Evolutionary conservation across 2,797 vertebrate genomes (phyloP).

Genomic region (Silurus aristotelis): DNA sequence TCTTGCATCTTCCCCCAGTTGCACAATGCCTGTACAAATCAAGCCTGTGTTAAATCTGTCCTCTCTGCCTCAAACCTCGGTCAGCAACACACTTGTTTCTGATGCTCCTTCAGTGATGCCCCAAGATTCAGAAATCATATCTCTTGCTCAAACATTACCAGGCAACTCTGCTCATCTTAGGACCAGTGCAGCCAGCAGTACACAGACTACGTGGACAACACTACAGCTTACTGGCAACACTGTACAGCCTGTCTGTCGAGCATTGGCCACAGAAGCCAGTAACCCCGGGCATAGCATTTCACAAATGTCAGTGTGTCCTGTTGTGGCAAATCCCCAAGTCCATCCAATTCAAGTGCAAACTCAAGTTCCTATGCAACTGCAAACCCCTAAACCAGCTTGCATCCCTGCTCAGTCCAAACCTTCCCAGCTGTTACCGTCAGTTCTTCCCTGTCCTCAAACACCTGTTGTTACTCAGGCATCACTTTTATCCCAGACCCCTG

Average conservation of each 20-base stretch:
- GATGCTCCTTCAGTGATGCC: slow-evolving; percentile 66
- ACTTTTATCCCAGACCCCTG: slow-evolving; percentile 65
- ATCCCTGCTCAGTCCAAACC: slow-evolving; percentile 67
- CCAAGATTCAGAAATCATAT: slow-evolving; percentile 66
- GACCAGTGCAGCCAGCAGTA: slow-evolving; percentile 86
- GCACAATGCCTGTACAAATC: slow-evolving; percentile 57
- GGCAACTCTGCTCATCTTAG: slow-evolving; percentile 70
- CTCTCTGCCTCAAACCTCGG: slow-evolving; percentile 63
- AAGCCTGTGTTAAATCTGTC: slow-evolving; percentile 59
- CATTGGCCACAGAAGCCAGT: slow-evolving; percentile 71
- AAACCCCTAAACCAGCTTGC: slow-evolving; percentile 67
- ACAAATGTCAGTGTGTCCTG: slow-evolving; percentile 72
- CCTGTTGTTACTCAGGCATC: slow-evolving; percentile 66
- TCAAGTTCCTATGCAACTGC: slow-evolving; percentile 67
- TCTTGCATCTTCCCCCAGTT: slow-evolving; percentile 61
- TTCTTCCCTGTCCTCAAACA: slow-evolving; percentile 67
- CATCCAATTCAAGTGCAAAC: slow-evolving; percentile 78
- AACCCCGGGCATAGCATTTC: slow-evolving; percentile 69
- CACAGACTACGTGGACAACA: slow-evolving; percentile 97
- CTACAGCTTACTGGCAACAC: slow-evolving; percentile 93
- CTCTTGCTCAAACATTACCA: slow-evolving; percentile 65
- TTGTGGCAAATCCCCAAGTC: slow-evolving; percentile 72
- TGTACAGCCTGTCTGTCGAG: slow-evolving; percentile 85
- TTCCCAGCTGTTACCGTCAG: slow-evolving; percentile 65
- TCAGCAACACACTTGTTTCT: slow-evolving; percentile 62